These are phyloP conservation scores for Limonius californicus DNA, from an alignment of 1,140 invertebrate species.

Conservation along the genomic window DNA sequence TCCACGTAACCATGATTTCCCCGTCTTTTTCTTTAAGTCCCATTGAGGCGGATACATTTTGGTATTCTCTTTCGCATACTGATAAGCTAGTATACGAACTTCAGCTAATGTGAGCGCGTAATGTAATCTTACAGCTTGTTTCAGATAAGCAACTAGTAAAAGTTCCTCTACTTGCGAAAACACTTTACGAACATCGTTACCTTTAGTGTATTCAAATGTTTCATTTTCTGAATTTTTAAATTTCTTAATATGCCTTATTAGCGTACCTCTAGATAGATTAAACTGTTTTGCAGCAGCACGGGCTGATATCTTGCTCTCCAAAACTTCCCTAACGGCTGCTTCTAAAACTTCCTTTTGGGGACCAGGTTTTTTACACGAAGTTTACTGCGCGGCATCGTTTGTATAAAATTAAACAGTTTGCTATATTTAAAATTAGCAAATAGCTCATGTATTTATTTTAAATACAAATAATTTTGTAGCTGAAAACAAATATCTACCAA, in stretches of 20 bases:
- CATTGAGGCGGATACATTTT: slow-evolving; percentile 18
- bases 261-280: background rate
- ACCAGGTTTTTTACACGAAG: background rate
- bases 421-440: no score
- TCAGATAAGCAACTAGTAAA: background rate
- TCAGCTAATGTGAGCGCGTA: slow-evolving; percentile 26
- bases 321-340: background rate
- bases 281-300: background rate
- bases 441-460: no score
- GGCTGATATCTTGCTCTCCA: background rate
- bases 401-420: no score
- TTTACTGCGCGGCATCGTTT: slow-evolving; percentile 3
- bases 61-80: slow-evolving; percentile 12
- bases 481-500: no score
- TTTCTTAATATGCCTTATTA: background rate
- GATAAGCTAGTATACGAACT: slow-evolving; percentile 22
- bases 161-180: background rate
- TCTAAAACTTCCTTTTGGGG: background rate
- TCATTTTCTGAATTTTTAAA: background rate
- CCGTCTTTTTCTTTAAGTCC: slow-evolving; percentile 21
- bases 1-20: slow-evolving; percentile 27
- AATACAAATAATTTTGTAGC: no score
- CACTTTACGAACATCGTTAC: background rate
- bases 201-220: background rate
- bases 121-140: slow-evolving; percentile 20